Evolutionary conservation across 2,888 invertebrate genomes (phyloP), one percentile per base, ranked within the genome.

Genomic region (Pteria penguin): DNA sequence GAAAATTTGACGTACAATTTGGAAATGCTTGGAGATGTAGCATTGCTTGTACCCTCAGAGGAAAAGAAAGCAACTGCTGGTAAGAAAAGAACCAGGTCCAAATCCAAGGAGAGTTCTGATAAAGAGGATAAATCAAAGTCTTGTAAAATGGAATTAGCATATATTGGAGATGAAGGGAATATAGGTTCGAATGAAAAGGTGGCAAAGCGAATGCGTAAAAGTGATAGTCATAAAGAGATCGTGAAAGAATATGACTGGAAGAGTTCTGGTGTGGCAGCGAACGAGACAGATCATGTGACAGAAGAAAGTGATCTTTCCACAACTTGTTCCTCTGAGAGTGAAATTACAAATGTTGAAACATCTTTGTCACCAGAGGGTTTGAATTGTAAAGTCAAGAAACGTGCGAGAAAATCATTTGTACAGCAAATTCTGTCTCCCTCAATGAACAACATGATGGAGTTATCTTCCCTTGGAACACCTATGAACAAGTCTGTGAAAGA

Each of bases 11-110:
- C 79, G 5, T 87, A 87, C 32, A 90, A 90, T 68, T 78, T 90
- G 54, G 85, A 89, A 67, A 87, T 90, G 88, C 72, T 90, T 31
- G 88, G 89, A 8, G 87, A 89, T 58, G 89, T 89, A 22, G 90
- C 90, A 2, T 60, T 87, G 32, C 80, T 66, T 8, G 60, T 60
- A 3, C 76, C 76, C 24, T 54, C 24, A 5, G 67, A 52, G 14
- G 26, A 26, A 26, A 36, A 45, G n/a, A 18, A 0, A 1, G 18
- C 8, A 18, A 45, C 8, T 45, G 45, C 8, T 18, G 1, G 18
- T 18, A 14, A 45, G 8, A 1, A 45, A 45, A 45, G 45, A 18
- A 45, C 45, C 18, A 18, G 45, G 18, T 8, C 8, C 8, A 45
- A 14, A 14, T 14, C 8, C 8, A 0, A 8, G 1, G 11, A 45